Evolutionary conservation across 2,888 invertebrate species (phyloP).

Genomic region (Labia minor): DNA sequence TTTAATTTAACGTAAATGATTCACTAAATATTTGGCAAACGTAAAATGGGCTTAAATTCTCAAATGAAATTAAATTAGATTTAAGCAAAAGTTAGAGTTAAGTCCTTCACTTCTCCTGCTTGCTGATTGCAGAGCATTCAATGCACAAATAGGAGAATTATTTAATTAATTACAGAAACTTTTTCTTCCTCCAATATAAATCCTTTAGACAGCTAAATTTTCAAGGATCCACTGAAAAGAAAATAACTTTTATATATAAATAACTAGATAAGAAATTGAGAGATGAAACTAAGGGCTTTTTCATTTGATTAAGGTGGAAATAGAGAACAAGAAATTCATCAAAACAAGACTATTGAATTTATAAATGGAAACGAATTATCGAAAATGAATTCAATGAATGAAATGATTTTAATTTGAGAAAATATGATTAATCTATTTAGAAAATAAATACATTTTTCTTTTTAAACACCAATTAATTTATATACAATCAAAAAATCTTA

Average conservation of each 20-base stretch:
- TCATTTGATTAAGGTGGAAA: neutral
- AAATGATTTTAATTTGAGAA: too few relatives aligned
- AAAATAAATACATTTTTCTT: too few relatives aligned
- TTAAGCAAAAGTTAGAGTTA: neutral
- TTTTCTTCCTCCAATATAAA: neutral
- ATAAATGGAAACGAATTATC: too few relatives aligned
- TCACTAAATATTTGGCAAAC: neutral
- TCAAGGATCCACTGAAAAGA: neutral
- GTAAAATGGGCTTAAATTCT: neutral
- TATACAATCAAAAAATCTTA: too few relatives aligned
- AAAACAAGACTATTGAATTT: neutral
- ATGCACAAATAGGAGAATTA: neutral
- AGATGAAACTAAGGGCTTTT: neutral
- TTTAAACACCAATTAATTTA: too few relatives aligned
- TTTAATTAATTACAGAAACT: constrained; percentile 4
- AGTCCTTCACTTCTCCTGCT: neutral
- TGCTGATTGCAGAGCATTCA: neutral
- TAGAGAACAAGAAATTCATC: neutral
- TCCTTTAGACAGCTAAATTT: constrained; percentile 1
- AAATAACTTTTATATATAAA: neutral
- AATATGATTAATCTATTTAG: too few relatives aligned
- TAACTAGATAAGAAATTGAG: neutral
- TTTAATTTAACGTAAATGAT: neutral
- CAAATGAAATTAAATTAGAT: neutral
- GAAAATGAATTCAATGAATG: too few relatives aligned